A percentile compares a stretch with the other conserved stretches of the same genome.
These are phyloP conservation scores for Sebastolobus alascanus DNA, from an alignment of 2,797 vertebrate genomes.

Conservation along the genomic window DNA sequence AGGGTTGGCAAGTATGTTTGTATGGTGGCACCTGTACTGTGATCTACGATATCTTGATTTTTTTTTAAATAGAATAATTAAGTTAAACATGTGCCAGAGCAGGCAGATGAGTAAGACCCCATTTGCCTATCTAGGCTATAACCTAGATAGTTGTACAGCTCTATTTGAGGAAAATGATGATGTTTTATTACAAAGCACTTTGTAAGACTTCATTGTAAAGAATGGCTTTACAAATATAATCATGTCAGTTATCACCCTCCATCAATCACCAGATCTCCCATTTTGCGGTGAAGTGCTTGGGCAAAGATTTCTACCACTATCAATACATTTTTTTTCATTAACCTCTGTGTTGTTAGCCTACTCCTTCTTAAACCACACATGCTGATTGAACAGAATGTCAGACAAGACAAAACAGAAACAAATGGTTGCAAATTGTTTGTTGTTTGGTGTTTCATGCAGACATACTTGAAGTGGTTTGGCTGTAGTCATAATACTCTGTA, in stretches of 20 bases:
- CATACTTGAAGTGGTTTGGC: background rate
- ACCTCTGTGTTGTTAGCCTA: background rate
- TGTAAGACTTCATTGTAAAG: background rate
- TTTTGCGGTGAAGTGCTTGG: background rate
- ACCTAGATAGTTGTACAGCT: background rate
- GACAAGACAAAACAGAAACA: background rate
- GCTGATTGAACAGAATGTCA: background rate
- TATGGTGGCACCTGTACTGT: background rate
- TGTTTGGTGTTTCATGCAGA: slow-evolving; percentile 6
- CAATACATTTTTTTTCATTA: background rate
- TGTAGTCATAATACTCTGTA: background rate
- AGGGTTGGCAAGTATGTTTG: too few relatives aligned
- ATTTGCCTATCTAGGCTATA: background rate
- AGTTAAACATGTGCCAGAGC: background rate
- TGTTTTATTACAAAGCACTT: background rate
- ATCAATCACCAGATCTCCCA: slow-evolving; percentile 3
- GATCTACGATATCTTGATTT: background rate
- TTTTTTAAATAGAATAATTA: background rate
- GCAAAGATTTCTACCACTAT: background rate
- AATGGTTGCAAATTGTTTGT: background rate
- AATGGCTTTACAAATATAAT: background rate
- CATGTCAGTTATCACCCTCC: background rate
- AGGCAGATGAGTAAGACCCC: background rate
- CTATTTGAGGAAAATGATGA: background rate
- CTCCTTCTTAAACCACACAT: background rate